phyloP scores from a whole-genome alignment of 1,140 invertebrate species.

The Drosophila albomicans region DNA sequence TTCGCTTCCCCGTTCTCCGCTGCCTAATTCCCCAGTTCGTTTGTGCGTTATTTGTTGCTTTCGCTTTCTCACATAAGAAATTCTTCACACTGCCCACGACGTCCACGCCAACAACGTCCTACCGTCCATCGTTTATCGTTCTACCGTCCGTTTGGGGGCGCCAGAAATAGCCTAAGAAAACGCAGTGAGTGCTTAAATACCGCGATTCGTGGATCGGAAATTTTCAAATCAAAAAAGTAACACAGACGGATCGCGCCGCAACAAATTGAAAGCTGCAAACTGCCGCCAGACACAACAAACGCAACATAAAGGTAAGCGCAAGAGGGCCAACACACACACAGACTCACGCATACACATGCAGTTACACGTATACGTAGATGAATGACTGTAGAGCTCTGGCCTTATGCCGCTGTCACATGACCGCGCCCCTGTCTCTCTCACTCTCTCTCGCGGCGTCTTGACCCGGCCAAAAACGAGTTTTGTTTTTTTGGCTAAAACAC shows the following conservation, averaged over 20 bases:
- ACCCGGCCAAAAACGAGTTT: constrained; percentile 68
- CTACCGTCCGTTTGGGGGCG: not conserved
- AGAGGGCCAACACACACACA: constrained; percentile 41
- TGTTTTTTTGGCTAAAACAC: constrained; percentile 61
- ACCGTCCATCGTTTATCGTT: not conserved
- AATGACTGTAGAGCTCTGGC: constrained; percentile 40
- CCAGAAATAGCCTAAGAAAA: constrained; percentile 36
- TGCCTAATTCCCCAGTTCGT: too few species aligned
- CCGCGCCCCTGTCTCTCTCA: constrained; percentile 42
- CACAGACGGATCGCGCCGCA: not conserved
- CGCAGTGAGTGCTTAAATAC: constrained; percentile 21
- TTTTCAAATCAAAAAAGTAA: constrained; percentile 21
- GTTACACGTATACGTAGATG: constrained; percentile 27
- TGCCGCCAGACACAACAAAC: constrained; percentile 24
- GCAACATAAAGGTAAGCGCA: constrained; percentile 50
- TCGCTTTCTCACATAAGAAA: constrained; percentile 51
- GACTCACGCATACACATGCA: constrained; percentile 4
- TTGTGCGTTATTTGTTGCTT: constrained; percentile 18
- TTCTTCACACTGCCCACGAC: constrained; percentile 51
- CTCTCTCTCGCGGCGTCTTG: constrained; percentile 31
- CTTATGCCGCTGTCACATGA: constrained; percentile 59
- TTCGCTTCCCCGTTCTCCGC: not conserved
- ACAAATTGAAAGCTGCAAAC: constrained; percentile 44
- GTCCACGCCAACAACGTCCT: constrained; percentile 23
- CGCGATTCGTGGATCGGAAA: not conserved